These are phyloP conservation scores for Mormyrus lacerda DNA, from an alignment of 2,113 vertebrate genomes.

Conservation along the genomic window DNA sequence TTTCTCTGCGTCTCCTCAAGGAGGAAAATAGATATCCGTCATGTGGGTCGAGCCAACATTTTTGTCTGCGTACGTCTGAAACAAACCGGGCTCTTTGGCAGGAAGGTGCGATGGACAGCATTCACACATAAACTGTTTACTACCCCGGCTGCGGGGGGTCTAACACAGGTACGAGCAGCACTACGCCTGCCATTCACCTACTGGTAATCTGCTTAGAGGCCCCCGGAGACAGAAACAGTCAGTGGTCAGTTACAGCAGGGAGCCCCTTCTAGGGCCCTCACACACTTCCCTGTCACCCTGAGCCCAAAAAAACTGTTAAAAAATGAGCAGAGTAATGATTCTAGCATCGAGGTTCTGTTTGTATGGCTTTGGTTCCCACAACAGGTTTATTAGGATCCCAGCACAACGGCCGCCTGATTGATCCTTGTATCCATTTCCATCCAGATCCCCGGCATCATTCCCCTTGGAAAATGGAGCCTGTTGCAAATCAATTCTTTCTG, in stretches of 20 bases:
- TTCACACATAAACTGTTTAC: neutral
- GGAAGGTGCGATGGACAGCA: neutral
- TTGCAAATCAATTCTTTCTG: slow-evolving; percentile 9
- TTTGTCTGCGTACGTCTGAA: neutral
- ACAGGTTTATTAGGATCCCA: neutral
- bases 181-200: neutral
- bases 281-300: neutral
- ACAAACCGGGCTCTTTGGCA: neutral
- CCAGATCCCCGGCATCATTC: neutral
- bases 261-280: neutral
- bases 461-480: neutral
- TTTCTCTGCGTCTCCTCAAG: neutral
- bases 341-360: neutral
- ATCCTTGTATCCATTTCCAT: neutral
- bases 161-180: neutral
- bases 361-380: neutral
- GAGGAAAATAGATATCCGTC: neutral
- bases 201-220: neutral
- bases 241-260: neutral
- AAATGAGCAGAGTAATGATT: neutral
- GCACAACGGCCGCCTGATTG: neutral
- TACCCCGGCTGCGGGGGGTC: neutral
- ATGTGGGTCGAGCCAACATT: neutral
- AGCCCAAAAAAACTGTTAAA: neutral
- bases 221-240: neutral